Percentiles rank a stretch among this genome's conserved stretches.
Conservation (phyloP, 2,113 vertebrate genomes). For the Polypterus bichir region DNA sequence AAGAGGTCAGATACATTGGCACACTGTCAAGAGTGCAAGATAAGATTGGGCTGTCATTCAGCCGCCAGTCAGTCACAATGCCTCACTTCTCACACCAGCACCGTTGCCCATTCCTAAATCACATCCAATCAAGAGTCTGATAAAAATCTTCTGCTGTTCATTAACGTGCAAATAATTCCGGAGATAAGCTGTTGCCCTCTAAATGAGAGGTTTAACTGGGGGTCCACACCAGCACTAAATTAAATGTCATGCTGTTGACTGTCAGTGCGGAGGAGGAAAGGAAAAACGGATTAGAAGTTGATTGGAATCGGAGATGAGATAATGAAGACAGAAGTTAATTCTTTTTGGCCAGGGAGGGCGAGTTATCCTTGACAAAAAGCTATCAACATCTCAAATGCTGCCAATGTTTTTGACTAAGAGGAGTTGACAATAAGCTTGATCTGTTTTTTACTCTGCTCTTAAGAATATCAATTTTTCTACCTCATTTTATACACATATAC, state of each 20-base stretch:
- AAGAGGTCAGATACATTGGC: conserved; percentile 57
- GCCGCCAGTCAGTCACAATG: conserved; percentile 8
- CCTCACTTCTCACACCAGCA: conserved; percentile 13
- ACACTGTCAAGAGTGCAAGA: conserved; percentile 45
- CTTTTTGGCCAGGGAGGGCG: conserved; percentile 22
- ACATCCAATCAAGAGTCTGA: conserved; percentile 8
- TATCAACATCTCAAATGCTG: conserved; percentile 30
- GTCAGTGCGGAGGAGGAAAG: conserved; percentile 23
- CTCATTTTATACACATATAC: not conserved
- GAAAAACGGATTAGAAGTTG: conserved; percentile 49
- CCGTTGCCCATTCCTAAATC: conserved; percentile 11
- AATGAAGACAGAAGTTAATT: conserved; percentile 49
- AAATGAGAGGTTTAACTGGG: conserved; percentile 20
- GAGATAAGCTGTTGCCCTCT: conserved; percentile 16
- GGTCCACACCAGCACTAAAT: conserved; percentile 34
- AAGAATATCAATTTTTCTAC: not conserved
- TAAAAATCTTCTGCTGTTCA: conserved; percentile 24
- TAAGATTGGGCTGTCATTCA: conserved; percentile 7
- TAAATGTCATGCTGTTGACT: conserved; percentile 50
- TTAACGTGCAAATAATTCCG: conserved; percentile 29
- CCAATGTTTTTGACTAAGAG: conserved; percentile 11
- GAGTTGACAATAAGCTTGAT: too few relatives aligned
- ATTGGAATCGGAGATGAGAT: conserved; percentile 57
- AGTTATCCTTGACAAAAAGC: conserved; percentile 31
- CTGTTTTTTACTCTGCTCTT: conserved; percentile 12